These are phyloP conservation scores for Lordiphosa andalusiaca DNA, from an alignment of 2,888 invertebrate genomes.

Conservation along the genomic window DNA sequence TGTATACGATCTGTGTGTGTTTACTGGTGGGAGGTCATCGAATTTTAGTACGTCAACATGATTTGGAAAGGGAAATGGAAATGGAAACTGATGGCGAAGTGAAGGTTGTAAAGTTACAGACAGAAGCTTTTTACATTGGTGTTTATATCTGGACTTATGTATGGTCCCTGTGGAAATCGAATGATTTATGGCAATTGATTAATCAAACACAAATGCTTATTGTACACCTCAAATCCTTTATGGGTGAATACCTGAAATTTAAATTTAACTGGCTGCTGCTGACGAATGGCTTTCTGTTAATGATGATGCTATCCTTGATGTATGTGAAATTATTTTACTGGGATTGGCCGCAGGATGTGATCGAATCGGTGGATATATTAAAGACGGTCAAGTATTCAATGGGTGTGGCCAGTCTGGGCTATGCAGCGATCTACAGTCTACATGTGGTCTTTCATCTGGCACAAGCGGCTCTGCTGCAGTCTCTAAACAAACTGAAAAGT, in stretches of 20 bases:
- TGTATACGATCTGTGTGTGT: neutral
- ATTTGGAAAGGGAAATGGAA: neutral
- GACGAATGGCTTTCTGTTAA: constrained; percentile 10
- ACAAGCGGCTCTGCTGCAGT: constrained; percentile 39
- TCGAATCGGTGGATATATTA: neutral
- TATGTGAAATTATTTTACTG: constrained; percentile 7
- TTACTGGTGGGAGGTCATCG: constrained; percentile 6
- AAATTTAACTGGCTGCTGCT: constrained; percentile 17
- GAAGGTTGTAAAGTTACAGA: neutral
- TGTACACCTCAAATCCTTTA: constrained; percentile 9
- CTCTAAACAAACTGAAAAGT: constrained; percentile 10
- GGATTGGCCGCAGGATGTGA: constrained; percentile 8
- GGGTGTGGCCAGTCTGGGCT: constrained; percentile 13
- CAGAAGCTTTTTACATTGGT: neutral
- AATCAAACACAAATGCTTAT: constrained; percentile 27
- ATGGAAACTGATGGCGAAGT: neutral
- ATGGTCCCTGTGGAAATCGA: constrained; percentile 1
- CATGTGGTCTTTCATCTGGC: constrained; percentile 38
- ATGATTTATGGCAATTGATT: constrained; percentile 26
- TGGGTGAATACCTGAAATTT: constrained; percentile 5
- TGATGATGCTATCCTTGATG: constrained; percentile 18
- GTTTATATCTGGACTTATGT: neutral
- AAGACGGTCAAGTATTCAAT: constrained; percentile 1
- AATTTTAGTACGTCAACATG: neutral
- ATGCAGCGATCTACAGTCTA: constrained; percentile 20